These are phyloP conservation scores for Hydropotes inermis DNA, from an alignment of 2,113 vertebrate genomes.

Conservation along the genomic window DNA sequence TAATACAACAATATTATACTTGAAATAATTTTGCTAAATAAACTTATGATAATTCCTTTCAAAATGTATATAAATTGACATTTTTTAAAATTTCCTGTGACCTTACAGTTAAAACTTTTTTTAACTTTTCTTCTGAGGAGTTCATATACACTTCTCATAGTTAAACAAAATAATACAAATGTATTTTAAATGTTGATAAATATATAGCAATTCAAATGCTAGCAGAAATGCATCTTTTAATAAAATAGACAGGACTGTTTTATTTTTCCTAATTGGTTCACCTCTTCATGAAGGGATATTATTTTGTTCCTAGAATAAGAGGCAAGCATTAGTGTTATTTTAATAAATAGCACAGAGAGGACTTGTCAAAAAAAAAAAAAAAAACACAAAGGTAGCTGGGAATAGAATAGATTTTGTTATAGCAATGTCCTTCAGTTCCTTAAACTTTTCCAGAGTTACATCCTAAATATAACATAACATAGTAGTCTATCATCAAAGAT, in stretches of 20 bases:
- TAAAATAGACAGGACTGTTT: neutral
- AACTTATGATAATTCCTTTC: neutral
- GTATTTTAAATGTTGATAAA: neutral
- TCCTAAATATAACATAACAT: neutral
- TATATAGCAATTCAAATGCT: neutral
- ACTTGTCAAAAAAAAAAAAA: neutral
- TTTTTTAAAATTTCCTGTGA: neutral
- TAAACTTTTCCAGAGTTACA: slow-evolving; percentile 1
- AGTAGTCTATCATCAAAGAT: neutral
- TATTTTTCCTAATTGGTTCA: neutral
- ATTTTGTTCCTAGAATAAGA: neutral
- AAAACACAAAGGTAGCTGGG: neutral
- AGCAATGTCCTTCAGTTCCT: neutral
- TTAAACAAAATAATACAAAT: neutral
- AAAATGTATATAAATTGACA: neutral
- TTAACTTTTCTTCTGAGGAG: neutral
- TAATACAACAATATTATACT: neutral
- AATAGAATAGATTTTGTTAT: neutral
- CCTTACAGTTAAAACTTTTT: neutral
- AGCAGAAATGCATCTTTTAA: neutral
- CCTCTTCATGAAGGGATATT: neutral
- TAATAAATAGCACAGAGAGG: neutral
- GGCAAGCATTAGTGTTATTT: neutral
- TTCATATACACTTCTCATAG: neutral
- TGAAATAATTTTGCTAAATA: slow-evolving; percentile 1